phyloP scores from a whole-genome alignment of 2,797 vertebrate species.

The Ataeniobius toweri region DNA sequence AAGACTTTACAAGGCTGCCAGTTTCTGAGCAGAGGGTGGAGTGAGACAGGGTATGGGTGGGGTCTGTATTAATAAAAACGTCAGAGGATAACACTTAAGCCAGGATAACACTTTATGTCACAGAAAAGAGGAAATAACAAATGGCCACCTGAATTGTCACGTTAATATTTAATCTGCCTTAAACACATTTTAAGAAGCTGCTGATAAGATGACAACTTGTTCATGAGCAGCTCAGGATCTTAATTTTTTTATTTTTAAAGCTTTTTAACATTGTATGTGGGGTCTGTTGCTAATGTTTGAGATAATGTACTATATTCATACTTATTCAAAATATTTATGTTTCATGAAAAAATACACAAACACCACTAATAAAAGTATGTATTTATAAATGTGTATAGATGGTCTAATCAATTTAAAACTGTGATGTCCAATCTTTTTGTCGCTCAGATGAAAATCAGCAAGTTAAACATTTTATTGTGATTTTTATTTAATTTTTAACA shows the following conservation, averaged over 20 bases:
- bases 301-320: too few species aligned
- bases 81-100: background rate
- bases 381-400: too few species aligned
- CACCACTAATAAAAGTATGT: too few species aligned
- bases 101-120: background rate
- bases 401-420: too few species aligned
- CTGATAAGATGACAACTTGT: background rate
- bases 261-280: too few species aligned
- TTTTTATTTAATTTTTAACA: too few species aligned
- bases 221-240: background rate
- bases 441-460: too few species aligned
- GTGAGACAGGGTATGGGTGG: background rate
- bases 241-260: background rate
- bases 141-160: background rate
- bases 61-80: background rate
- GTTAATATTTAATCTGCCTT: background rate
- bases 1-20: background rate
- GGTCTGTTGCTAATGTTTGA: too few species aligned
- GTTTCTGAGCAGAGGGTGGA: background rate
- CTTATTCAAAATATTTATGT: too few species aligned
- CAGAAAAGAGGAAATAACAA: background rate
- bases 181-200: background rate
- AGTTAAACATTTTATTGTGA: too few species aligned
- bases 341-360: too few species aligned
- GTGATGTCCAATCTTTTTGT: too few species aligned